Evolutionary conservation across 2,888 invertebrate species (phyloP).

Genomic region (Aleiodes alternator): DNA sequence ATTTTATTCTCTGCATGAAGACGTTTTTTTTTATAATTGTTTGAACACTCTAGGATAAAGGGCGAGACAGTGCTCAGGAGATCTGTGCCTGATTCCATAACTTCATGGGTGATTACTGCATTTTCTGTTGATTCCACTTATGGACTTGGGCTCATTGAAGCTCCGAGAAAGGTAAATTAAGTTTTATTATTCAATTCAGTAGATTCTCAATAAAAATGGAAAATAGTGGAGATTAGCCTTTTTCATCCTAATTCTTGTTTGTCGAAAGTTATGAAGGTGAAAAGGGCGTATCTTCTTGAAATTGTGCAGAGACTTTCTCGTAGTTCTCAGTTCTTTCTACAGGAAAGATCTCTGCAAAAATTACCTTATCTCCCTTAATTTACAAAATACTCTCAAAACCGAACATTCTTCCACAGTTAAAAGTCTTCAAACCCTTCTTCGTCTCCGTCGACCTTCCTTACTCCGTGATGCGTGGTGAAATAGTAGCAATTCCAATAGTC

Average conservation of each 20-base stretch:
- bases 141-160: constrained; percentile 86
- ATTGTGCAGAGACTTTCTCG: no score
- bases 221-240: no score
- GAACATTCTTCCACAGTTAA: constrained; percentile 73
- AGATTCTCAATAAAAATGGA: no score
- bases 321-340: no score
- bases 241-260: no score
- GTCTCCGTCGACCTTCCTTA: constrained; percentile 92
- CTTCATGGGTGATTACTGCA: constrained; percentile 89
- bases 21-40: background rate
- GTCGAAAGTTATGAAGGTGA: no score
- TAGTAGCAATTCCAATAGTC: constrained; percentile 90
- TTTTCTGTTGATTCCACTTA: constrained; percentile 87
- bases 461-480: constrained; percentile 92
- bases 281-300: no score
- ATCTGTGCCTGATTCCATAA: constrained; percentile 88
- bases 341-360: no score
- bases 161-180: constrained; percentile 78
- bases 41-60: constrained; percentile 73
- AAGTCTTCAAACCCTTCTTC: constrained; percentile 90
- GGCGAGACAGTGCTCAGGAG: constrained; percentile 80
- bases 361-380: no score
- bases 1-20: background rate
- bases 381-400: no score
- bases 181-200: no score